Percentiles rank a stretch among this genome's conserved stretches.
These are phyloP conservation scores for Heterodera schachtii DNA, from an alignment of 1,140 invertebrate species.

Conservation along the genomic window DNA sequence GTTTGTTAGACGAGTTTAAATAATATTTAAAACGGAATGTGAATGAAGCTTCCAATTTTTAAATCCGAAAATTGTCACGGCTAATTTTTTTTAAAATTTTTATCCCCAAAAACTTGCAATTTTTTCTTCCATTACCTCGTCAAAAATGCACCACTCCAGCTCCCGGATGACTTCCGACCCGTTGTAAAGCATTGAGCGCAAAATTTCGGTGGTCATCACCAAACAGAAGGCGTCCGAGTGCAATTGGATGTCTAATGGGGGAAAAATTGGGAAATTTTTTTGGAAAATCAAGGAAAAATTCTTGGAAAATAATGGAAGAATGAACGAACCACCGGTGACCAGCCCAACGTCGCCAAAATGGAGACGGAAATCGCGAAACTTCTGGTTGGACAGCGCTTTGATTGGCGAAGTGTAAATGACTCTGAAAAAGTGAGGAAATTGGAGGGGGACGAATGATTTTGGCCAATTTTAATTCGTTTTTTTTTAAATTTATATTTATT, in stretches of 20 bases:
- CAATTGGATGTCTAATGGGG: slow-evolving; percentile 76
- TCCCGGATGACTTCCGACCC: slow-evolving; percentile 91
- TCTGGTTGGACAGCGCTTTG: slow-evolving; percentile 98
- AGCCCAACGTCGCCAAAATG: slow-evolving; percentile 84
- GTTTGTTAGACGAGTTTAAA: too few species aligned
- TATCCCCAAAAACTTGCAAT: too few species aligned
- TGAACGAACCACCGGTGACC: slow-evolving; percentile 80
- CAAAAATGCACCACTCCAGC: slow-evolving; percentile 97
- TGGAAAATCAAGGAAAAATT: too few species aligned
- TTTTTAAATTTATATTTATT: background rate
- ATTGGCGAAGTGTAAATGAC: slow-evolving; percentile 98
- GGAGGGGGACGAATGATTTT: background rate
- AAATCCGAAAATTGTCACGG: too few species aligned
- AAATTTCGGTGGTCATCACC: slow-evolving; percentile 99
- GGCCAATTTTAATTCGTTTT: background rate
- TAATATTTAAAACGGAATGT: too few species aligned
- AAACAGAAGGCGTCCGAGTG: slow-evolving; percentile 88
- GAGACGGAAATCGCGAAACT: slow-evolving; percentile 90
- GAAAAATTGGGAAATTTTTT: slow-evolving; percentile 1
- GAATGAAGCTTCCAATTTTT: too few species aligned
- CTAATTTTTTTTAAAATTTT: too few species aligned
- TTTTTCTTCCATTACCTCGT: slow-evolving; percentile 73
- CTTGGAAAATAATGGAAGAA: background rate
- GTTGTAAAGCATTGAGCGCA: slow-evolving; percentile 93
- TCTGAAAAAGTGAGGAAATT: slow-evolving; percentile 68